Base-by-base conservation (phyloP, 2,797 vertebrate species). In the Myiothlypis coronata region DNA sequence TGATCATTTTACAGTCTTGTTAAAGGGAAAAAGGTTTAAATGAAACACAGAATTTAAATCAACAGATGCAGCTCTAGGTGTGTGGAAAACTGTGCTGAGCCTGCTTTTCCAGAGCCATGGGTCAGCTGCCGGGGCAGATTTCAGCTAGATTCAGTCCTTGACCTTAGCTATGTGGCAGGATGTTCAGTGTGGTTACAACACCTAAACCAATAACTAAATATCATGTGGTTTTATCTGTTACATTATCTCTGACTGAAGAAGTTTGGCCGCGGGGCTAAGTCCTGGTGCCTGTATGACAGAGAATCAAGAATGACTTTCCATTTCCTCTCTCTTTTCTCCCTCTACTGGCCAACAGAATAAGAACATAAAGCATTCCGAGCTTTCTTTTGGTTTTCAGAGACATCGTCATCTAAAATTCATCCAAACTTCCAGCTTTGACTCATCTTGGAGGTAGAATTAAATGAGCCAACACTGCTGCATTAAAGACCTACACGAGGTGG, bases 261-360 rank as follows among this genome's bases (percentile, higher is more conserved):
- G 21, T 87, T 56, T 77, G 44, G 83, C 74, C n/a, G 9, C 1
- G 0, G 41, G 69, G n/a, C 39, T 82, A 82, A 84, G 16, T 84
- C n/a, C 55, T 88, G 46, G 26, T 44, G 35, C 52, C 39, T 61
- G 2, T 82, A 39, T 44, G 28, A 87, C 37, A 69, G 30, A 76
- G 75, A 90, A 63, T 46, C 34, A 35, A 41, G 26, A 52, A 19
- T 12, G 1, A 44, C 23, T 83, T 74, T 32, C 32, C 6, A 67
- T 95, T 94, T 89, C 89, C 68, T 92, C 43, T 95, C 92, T 83
- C 47, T 60, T 93, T 92, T 55, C 84, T 91, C 93, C 87, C 93
- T 91, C 93, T 96, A 23, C 87, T 93, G 96, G 95, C 49, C 1
- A 0, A 77, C n/a, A 37, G 44, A 93, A 20, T 55, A 77, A 89